These are phyloP conservation scores for Triplophysa rosa DNA, from an alignment of 2,113 vertebrate genomes.

Conservation along the genomic window DNA sequence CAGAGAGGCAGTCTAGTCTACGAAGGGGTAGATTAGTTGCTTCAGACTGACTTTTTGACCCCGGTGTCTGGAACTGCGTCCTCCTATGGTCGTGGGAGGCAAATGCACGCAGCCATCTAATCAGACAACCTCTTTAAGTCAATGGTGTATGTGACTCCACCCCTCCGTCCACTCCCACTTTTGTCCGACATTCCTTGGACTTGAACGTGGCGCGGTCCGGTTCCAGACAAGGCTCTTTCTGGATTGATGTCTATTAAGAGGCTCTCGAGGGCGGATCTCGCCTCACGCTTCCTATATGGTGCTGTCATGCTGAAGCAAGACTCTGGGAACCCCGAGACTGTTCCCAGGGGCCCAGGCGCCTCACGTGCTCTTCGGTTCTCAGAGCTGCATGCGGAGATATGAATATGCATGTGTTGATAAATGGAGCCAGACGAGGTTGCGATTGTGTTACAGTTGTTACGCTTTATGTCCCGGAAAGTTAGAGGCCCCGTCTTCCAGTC, in stretches of 20 bases:
- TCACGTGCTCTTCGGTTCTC: conserved; percentile 49
- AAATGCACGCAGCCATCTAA: conserved; percentile 9
- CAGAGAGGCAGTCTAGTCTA: conserved; percentile 18
- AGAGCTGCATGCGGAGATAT: conserved; percentile 56
- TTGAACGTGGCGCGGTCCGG: conserved; percentile 33
- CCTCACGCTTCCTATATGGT: not conserved
- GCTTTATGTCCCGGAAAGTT: conserved; percentile 49
- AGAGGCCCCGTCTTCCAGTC: conserved; percentile 35
- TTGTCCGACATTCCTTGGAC: conserved; percentile 22
- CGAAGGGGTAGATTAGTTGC: conserved; percentile 32
- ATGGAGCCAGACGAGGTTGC: conserved; percentile 48
- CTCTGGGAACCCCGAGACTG: conserved; percentile 32
- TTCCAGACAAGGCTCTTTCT: conserved; percentile 46
- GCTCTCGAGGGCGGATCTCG: conserved; percentile 38
- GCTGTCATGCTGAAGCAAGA: conserved; percentile 17
- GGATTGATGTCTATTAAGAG: conserved; percentile 39
- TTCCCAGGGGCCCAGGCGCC: conserved; percentile 43
- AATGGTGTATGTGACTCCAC: conserved; percentile 34
- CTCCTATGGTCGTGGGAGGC: conserved; percentile 21
- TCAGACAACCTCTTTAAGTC: conserved; percentile 34
- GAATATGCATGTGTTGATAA: conserved; percentile 63
- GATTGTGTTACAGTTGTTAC: conserved; percentile 45
- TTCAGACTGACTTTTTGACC: conserved; percentile 42
- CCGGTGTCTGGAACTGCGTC: conserved; percentile 36
- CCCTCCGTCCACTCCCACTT: conserved; percentile 26